Conservation (phyloP, 92 coral and sea anemone genomes). For the Virgularia gustaviana region DNA sequence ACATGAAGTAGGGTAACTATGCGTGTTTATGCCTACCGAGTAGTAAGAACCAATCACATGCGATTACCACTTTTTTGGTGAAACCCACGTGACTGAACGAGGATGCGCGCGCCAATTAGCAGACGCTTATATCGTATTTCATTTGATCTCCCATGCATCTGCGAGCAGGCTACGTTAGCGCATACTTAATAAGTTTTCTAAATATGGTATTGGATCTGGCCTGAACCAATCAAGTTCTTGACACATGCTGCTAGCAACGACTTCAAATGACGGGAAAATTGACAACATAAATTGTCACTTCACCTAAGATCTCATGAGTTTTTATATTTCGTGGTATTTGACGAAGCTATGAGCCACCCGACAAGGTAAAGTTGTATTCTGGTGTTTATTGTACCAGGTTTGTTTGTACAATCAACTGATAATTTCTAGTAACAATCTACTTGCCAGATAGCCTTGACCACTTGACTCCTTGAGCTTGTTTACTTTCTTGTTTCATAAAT, state of each 20-base stretch:
- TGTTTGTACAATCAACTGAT: not conserved
- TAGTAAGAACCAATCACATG: not conserved
- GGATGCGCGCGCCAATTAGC: not conserved
- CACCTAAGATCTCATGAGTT: not conserved
- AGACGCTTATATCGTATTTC: not conserved
- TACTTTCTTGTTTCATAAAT: no score
- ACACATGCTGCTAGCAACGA: no score
- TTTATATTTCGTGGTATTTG: not conserved
- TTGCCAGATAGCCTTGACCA: no score
- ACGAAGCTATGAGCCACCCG: not conserved
- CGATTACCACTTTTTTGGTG: not conserved
- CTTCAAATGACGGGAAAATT: not conserved
- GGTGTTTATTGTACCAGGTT: not conserved
- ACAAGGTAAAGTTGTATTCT: not conserved
- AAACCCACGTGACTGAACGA: constrained; percentile 6
- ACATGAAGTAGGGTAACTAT: not conserved
- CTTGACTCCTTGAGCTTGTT: no score
- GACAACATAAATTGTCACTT: no score
- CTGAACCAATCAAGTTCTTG: no score
- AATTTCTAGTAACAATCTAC: no score
- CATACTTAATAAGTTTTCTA: no score
- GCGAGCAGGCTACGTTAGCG: no score
- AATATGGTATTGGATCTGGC: no score
- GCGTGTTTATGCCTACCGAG: no score
- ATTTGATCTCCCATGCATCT: no score